Percentiles rank a stretch among this genome's conserved stretches.
These are phyloP conservation scores for Neopelma chrysocephalum DNA, from an alignment of 2,797 vertebrate species.

Conservation along the genomic window DNA sequence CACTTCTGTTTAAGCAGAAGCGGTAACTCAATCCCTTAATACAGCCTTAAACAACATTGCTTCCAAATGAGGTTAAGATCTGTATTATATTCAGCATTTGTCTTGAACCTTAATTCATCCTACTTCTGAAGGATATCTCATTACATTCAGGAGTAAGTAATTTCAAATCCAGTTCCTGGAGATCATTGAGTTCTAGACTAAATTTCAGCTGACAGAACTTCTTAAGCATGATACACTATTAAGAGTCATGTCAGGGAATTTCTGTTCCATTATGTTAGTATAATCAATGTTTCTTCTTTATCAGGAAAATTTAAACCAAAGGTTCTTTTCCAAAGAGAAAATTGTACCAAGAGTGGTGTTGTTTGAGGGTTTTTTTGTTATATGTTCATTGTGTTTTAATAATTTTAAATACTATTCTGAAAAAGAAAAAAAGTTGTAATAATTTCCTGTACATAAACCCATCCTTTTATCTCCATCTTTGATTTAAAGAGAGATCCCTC, in stretches of 20 bases:
- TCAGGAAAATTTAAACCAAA: background rate
- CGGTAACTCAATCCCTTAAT: constrained; percentile 5
- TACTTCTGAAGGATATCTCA: constrained; percentile 6
- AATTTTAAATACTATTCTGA: background rate
- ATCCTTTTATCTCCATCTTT: background rate
- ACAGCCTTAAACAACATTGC: constrained; percentile 14
- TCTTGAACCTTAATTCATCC: constrained; percentile 17
- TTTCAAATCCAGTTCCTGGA: constrained; percentile 36
- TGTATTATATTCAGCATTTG: constrained; percentile 19
- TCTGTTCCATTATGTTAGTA: background rate
- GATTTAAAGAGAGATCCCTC: background rate
- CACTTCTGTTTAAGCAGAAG: constrained; percentile 38
- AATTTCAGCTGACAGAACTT: constrained; percentile 16
- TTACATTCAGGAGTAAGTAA: constrained; percentile 1
- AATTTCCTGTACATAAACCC: background rate
- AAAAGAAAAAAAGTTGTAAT: background rate
- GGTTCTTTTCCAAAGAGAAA: background rate
- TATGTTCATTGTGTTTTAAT: background rate
- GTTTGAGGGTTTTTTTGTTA: background rate
- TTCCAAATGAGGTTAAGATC: constrained; percentile 42
- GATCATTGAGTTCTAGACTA: constrained; percentile 7
- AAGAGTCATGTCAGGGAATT: background rate
- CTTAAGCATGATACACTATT: background rate
- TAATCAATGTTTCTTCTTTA: background rate
- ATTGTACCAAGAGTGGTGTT: background rate